Evolutionary conservation across 2,797 vertebrate genomes (phyloP), one percentile per base, ranked within the genome.

Genomic region (Aulostomus chinensis): DNA sequence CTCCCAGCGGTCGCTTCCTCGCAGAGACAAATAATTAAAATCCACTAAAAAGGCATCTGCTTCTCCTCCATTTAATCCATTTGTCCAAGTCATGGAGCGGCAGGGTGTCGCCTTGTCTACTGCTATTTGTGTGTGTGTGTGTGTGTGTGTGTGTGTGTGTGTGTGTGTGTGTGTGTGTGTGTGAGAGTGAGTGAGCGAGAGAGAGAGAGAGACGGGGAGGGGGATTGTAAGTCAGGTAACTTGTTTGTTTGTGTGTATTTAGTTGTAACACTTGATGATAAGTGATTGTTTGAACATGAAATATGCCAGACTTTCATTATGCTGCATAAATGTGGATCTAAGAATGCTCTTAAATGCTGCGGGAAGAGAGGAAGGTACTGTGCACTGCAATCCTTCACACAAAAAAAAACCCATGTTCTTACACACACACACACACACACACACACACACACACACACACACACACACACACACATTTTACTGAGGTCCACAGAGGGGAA

Each of bases 261-360:
- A n/a, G n/a, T n/a, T n/a, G n/a, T n/a, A n/a, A n/a, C n/a, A n/a
- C n/a, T n/a, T n/a, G n/a, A n/a, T n/a, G n/a, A n/a, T n/a, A n/a
- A n/a, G n/a, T n/a, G n/a, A n/a, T n/a, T n/a, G n/a, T n/a, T n/a
- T n/a, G n/a, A n/a, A n/a, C n/a, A n/a, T 58, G 30, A 73, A 53
- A 60, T 56, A 53, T 68, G 26, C 36, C 37, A 49, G 13, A 34
- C 12, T 55, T 58, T 47, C 50, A 37, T 35, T 42, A n/a, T n/a
- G n/a, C n/a, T 37, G 25, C 41, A 53, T 59, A 68, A 65, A 68
- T 52, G 58, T 29, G 40, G 60, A 64, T 64, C 46, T 16, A 3
- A 31, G 32, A 25, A 20, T 35, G 33, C 38, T 33, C 24, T 48
- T 18, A 38, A 45, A 32, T 47, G 63, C 24, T 66, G 33, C 39